A percentile compares a stretch with the other conserved stretches of the same genome.
Conservation (phyloP, 1,140 invertebrate species). For the Drosophila lini region DNA sequence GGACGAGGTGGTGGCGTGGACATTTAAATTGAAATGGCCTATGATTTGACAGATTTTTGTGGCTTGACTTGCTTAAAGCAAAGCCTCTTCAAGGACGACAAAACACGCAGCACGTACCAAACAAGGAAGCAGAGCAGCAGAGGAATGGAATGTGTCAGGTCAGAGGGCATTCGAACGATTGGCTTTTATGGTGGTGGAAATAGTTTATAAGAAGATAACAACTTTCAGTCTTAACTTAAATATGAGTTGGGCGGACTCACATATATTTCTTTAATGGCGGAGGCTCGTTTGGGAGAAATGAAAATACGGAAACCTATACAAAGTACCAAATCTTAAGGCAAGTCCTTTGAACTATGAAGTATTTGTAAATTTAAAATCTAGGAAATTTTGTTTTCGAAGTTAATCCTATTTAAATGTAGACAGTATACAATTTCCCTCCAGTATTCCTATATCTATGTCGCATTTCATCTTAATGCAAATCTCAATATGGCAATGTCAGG, state of each 20-base stretch:
- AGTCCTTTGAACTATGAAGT: background rate
- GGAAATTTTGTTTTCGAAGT: too few relatives aligned
- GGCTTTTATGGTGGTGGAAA: conserved; percentile 44
- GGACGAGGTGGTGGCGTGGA: conserved; percentile 42
- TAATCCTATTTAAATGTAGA: background rate
- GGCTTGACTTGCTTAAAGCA: conserved; percentile 41
- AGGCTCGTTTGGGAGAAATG: background rate
- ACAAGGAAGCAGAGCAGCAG: conserved; percentile 1
- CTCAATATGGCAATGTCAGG: conserved; percentile 21
- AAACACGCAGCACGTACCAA: conserved; percentile 37
- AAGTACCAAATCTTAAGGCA: too few relatives aligned
- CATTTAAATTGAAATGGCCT: conserved; percentile 74
- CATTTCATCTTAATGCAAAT: conserved; percentile 37
- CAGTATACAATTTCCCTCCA: background rate
- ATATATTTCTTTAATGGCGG: conserved; percentile 4
- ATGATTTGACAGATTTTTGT: conserved; percentile 59
- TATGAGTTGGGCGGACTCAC: conserved; percentile 28
- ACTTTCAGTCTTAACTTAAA: conserved; percentile 26
- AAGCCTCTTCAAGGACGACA: conserved; percentile 46
- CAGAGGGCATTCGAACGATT: conserved; percentile 44
- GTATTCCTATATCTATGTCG: conserved; percentile 11
- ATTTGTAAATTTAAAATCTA: background rate
- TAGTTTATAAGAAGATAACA: conserved; percentile 52
- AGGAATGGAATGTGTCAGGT: conserved; percentile 39
- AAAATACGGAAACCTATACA: background rate